These are phyloP conservation scores for Desmodus rotundus DNA, from an alignment of 2,113 vertebrate genomes.

Conservation along the genomic window DNA sequence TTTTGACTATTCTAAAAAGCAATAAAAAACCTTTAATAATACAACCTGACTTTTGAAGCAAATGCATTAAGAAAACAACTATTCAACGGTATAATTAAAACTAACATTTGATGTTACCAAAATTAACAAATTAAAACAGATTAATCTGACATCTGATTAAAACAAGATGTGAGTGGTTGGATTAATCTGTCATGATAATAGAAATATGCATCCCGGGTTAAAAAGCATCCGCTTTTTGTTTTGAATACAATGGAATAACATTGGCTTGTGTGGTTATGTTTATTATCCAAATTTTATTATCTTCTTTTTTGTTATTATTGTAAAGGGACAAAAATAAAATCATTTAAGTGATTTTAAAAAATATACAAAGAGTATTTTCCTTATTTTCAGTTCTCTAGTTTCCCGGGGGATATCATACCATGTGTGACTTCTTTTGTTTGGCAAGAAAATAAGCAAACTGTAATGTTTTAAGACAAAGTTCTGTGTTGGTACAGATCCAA, in stretches of 20 bases:
- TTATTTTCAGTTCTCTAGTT: background rate
- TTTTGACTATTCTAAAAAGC: background rate
- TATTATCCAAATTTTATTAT: background rate
- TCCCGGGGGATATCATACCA: background rate
- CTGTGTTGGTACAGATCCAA: constrained; percentile 41
- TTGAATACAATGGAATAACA: background rate
- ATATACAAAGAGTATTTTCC: background rate
- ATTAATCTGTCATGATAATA: background rate
- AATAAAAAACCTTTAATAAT: background rate
- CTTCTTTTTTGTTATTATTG: background rate
- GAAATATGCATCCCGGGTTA: accelerated
- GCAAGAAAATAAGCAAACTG: constrained; percentile 45
- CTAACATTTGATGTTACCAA: background rate
- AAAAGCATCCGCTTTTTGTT: background rate
- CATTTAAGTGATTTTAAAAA: background rate
- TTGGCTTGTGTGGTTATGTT: background rate
- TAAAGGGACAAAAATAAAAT: background rate
- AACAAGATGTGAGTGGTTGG: background rate
- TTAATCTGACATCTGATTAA: background rate
- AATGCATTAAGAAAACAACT: background rate
- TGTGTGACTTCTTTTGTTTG: constrained; percentile 46
- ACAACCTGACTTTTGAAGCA: background rate
- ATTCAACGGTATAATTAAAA: background rate
- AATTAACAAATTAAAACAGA: background rate
- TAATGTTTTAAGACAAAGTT: constrained; percentile 42